These are phyloP conservation scores for Phrynocephalus versicolor DNA, from an alignment of 2,113 vertebrate species.

Conservation along the genomic window DNA sequence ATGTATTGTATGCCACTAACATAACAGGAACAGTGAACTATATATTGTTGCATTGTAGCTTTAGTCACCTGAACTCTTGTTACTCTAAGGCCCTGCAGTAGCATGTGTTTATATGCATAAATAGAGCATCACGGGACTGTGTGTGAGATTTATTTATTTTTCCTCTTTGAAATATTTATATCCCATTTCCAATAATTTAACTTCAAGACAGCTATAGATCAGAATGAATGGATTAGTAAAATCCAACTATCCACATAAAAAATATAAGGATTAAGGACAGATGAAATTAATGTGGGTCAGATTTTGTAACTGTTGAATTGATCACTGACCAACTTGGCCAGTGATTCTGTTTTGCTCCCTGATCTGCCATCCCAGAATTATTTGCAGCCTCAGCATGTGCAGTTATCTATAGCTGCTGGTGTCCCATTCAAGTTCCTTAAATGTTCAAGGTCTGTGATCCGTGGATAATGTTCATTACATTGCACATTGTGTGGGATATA, in stretches of 20 bases:
- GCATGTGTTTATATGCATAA: not conserved
- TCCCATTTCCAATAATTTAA: not conserved
- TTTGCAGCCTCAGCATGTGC: not conserved
- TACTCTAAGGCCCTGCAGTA: not conserved
- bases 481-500: too few species aligned
- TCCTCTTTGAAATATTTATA: not conserved
- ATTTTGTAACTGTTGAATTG: not conserved
- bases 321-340: not conserved
- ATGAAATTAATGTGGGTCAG: not conserved
- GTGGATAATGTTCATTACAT: not conserved
- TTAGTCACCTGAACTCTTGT: not conserved
- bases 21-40: not conserved
- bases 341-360: not conserved
- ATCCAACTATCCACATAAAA: not conserved
- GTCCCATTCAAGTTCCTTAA: not conserved
- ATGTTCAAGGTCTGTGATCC: not conserved
- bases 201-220: too few species aligned
- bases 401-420: not conserved
- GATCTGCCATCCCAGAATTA: not conserved
- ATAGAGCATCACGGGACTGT: not conserved
- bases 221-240: not conserved
- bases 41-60: not conserved
- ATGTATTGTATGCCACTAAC: not conserved
- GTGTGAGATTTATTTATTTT: not conserved
- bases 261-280: not conserved